These are phyloP conservation scores for Unio pictorum DNA, from an alignment of 2,888 invertebrate species.

Conservation along the genomic window DNA sequence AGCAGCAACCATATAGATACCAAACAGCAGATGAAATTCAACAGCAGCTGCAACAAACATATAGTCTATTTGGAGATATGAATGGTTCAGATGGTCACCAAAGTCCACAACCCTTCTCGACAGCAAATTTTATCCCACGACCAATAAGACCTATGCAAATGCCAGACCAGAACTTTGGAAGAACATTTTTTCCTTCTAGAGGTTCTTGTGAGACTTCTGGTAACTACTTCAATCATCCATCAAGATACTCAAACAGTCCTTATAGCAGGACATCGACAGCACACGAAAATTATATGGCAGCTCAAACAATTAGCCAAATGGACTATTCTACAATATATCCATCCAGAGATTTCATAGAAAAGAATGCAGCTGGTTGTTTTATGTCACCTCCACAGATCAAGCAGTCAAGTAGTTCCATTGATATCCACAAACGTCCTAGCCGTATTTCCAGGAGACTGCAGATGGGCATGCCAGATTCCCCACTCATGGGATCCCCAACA, in stretches of 20 bases:
- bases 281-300: neutral
- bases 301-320: constrained; percentile 7
- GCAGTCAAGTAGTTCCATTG: neutral
- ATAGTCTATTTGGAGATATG: neutral
- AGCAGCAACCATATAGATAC: constrained; percentile 6
- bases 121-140: constrained; percentile 1
- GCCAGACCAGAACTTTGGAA: too few species aligned
- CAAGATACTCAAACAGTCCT: neutral
- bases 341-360: constrained; percentile 23
- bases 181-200: constrained; percentile 14
- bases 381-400: neutral
- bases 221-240: neutral
- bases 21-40: constrained; percentile 1
- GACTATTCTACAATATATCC: constrained; percentile 34
- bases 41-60: too few species aligned
- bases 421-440: too few species aligned
- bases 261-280: constrained; percentile 10
- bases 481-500: too few species aligned
- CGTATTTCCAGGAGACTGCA: too few species aligned
- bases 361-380: neutral
- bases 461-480: too few species aligned
- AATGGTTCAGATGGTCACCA: neutral
- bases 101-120: neutral
- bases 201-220: constrained; percentile 22
- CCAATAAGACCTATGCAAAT: neutral